Evolutionary conservation across 2,888 invertebrate genomes (phyloP).

Genomic region (Fabriciana adippe): DNA sequence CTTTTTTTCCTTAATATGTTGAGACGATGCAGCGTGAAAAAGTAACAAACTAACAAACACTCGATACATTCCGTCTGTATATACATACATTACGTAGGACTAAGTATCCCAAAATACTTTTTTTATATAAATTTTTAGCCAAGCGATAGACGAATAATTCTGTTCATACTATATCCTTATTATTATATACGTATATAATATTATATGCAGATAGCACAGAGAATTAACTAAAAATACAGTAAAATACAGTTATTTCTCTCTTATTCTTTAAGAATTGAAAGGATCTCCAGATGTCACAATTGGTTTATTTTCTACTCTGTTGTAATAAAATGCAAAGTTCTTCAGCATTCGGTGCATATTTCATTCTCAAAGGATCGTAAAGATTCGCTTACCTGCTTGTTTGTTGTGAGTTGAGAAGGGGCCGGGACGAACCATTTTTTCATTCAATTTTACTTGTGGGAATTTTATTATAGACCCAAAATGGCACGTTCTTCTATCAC

Average conservation of each 20-base stretch:
- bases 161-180: no score
- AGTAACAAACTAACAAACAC: no score
- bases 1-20: no score
- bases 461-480: conserved; percentile 76
- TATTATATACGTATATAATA: not conserved
- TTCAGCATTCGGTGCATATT: conserved; percentile 63
- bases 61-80: no score
- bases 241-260: conserved; percentile 17
- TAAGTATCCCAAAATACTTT: no score
- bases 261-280: conserved; percentile 28
- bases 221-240: not conserved
- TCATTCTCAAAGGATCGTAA: conserved; percentile 72
- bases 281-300: conserved; percentile 25
- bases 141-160: no score
- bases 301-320: conserved; percentile 42
- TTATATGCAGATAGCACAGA: not conserved
- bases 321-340: conserved; percentile 73
- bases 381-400: conserved; percentile 81
- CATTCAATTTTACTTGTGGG: conserved; percentile 79
- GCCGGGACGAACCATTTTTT: conserved; percentile 74
- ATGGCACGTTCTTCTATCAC: conserved; percentile 75
- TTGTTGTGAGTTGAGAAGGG: conserved; percentile 77
- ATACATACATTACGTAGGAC: no score
- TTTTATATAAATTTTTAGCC: no score
- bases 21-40: no score